A percentile compares a stretch with the other conserved stretches of the same genome.
phyloP scores from a whole-genome alignment of 2,888 invertebrate genomes.

The Eustalomyia histrio region DNA sequence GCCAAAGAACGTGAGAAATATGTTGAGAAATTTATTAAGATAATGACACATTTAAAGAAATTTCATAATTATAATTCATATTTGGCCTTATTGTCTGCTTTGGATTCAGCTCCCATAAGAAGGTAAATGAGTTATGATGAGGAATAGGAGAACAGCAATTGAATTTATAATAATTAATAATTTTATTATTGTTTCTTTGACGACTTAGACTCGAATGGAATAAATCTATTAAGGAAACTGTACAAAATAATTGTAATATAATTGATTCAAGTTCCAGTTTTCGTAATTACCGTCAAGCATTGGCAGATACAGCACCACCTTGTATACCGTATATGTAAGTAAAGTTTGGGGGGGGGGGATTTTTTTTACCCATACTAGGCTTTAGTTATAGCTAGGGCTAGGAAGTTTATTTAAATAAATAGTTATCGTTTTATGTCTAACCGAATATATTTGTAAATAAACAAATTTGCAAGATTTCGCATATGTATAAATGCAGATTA shows the following conservation, averaged over 20 bases:
- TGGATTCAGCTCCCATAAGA: slow-evolving; percentile 95
- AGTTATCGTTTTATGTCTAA: too few relatives aligned
- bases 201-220: slow-evolving; percentile 95
- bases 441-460: too few relatives aligned
- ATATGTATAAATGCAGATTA: too few relatives aligned
- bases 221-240: slow-evolving; percentile 92
- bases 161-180: neutral
- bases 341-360: neutral
- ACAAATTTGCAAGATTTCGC: too few relatives aligned
- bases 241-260: slow-evolving; percentile 96
- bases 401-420: too few relatives aligned
- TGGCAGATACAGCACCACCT: slow-evolving; percentile 97
- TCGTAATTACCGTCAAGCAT: slow-evolving; percentile 95
- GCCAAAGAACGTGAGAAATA: slow-evolving; percentile 97
- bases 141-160: neutral
- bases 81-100: slow-evolving; percentile 95
- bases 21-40: slow-evolving; percentile 97
- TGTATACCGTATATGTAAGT: slow-evolving; percentile 99
- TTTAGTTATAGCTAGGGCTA: too few relatives aligned
- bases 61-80: slow-evolving; percentile 99
- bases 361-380: too few relatives aligned
- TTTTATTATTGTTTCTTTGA: slow-evolving; percentile 13
- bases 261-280: slow-evolving; percentile 99
- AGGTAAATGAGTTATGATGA: slow-evolving; percentile 71
- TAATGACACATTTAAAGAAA: slow-evolving; percentile 98